Conservation (phyloP, 2,113 vertebrate genomes). For the Atrichornis clamosus region DNA sequence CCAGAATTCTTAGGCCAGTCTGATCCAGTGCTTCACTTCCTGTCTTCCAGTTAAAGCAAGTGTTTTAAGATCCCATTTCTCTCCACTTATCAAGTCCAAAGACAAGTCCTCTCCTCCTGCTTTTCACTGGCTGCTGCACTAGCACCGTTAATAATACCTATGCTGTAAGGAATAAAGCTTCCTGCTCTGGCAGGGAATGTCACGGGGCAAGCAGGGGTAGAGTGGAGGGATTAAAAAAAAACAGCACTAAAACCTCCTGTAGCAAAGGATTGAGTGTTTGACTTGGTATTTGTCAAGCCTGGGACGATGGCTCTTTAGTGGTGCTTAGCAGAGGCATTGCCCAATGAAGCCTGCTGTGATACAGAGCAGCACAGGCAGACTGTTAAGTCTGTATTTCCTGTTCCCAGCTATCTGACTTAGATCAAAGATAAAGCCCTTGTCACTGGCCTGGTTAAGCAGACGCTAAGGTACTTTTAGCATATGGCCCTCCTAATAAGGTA, state of each 20-base stretch:
- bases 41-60: slow-evolving; percentile 22
- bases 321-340: background rate
- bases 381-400: slow-evolving; percentile 34
- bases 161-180: background rate
- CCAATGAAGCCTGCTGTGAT: background rate
- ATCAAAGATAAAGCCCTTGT: background rate
- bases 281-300: background rate
- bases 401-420: slow-evolving; percentile 6
- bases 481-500: background rate
- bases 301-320: background rate
- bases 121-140: background rate
- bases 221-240: background rate
- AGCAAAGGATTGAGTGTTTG: background rate
- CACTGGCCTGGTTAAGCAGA: background rate
- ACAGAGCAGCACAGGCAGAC: background rate
- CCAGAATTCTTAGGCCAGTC: slow-evolving; percentile 27
- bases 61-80: background rate
- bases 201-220: background rate
- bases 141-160: background rate
- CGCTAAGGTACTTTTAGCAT: background rate
- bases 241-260: background rate
- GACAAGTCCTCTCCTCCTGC: background rate
- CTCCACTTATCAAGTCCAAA: background rate
- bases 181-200: background rate
- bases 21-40: slow-evolving; percentile 43